A percentile compares a stretch with the other conserved stretches of the same genome.
phyloP scores from a whole-genome alignment of 2,797 vertebrate species.

The Chaenodraco wilsoni region DNA sequence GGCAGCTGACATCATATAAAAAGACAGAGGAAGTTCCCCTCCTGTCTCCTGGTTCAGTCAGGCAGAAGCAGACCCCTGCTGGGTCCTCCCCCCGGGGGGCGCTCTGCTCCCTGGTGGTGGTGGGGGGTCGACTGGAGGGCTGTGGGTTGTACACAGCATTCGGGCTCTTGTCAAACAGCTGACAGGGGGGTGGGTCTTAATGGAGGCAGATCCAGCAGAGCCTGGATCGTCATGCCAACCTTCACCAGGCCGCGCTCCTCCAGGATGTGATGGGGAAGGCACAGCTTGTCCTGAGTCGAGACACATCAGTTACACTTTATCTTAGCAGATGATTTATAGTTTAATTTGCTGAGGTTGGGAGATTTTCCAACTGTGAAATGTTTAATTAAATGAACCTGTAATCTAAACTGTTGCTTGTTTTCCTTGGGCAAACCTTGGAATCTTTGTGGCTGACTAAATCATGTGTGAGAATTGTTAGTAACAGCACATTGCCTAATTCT shows the following conservation, averaged over 20 bases:
- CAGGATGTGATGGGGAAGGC: constrained; percentile 97
- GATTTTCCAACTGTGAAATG: not conserved
- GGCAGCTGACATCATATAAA: constrained; percentile 77
- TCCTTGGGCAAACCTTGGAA: not conserved
- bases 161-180: constrained; percentile 82
- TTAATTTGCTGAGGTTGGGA: not conserved
- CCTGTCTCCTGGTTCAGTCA: constrained; percentile 76
- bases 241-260: constrained; percentile 96
- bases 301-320: not conserved
- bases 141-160: constrained; percentile 32
- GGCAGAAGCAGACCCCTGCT: constrained; percentile 46
- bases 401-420: not conserved
- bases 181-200: constrained; percentile 89
- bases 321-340: not conserved
- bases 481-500: not conserved
- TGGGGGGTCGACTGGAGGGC: constrained; percentile 25
- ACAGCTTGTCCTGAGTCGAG: constrained; percentile 91
- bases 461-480: not conserved
- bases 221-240: constrained; percentile 95
- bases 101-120: constrained; percentile 63
- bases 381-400: not conserved
- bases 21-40: constrained; percentile 49
- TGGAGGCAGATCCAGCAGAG: constrained; percentile 91
- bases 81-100: constrained; percentile 60
- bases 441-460: not conserved